Percentiles rank a stretch among this genome's conserved stretches.
These are phyloP conservation scores for Pseudococcus viburni DNA, from an alignment of 2,888 invertebrate genomes.

Conservation along the genomic window DNA sequence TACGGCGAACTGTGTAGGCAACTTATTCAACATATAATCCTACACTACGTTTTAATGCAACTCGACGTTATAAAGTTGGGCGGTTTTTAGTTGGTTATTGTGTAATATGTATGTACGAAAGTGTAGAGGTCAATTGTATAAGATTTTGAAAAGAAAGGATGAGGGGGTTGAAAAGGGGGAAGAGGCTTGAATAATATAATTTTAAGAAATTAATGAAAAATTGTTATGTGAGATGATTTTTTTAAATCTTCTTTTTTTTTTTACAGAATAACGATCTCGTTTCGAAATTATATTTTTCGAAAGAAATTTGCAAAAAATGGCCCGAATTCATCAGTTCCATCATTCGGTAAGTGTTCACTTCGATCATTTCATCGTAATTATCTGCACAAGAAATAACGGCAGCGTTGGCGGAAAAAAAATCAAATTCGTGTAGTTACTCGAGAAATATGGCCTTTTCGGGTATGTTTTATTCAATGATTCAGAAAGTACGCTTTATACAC, in stretches of 20 bases:
- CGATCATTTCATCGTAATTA: background rate
- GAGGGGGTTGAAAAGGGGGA: background rate
- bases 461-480: slow-evolving; percentile 10
- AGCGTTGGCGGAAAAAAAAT: background rate
- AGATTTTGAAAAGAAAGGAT: background rate
- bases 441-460: background rate
- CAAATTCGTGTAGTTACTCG: background rate
- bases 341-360: background rate
- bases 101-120: background rate
- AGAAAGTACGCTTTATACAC: slow-evolving; percentile 27
- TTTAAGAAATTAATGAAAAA: background rate
- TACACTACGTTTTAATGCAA: background rate
- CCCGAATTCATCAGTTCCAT: too few relatives aligned
- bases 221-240: background rate
- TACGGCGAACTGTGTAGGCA: slow-evolving; percentile 22
- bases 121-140: background rate
- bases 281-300: background rate
- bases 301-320: too few relatives aligned
- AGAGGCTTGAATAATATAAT: background rate
- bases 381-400: background rate
- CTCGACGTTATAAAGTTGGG: background rate
- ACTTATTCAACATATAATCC: slow-evolving; percentile 20
- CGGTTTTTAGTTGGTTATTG: background rate
- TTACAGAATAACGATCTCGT: background rate
- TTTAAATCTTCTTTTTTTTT: background rate